Conservation (phyloP, 1,140 invertebrate species). For the Drosophila ironensis region DNA sequence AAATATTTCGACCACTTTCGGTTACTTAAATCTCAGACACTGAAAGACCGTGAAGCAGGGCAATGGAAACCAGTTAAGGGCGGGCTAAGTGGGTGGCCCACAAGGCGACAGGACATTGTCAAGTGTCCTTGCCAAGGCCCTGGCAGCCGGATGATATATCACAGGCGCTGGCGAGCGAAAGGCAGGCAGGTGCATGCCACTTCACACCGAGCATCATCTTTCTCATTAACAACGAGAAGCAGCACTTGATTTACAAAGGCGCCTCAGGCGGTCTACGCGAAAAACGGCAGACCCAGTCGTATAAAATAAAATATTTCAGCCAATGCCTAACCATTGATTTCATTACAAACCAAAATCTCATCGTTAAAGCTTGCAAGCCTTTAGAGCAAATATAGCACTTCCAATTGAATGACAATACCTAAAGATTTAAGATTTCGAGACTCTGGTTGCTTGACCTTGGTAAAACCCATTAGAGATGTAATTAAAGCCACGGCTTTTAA, state of each 20-base stretch:
- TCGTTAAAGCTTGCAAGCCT: no score
- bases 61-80: constrained; percentile 20
- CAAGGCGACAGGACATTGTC: constrained; percentile 14
- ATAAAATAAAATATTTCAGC: no score
- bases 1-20: no score
- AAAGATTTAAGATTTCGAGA: no score
- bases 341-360: no score
- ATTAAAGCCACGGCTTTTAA: no score
- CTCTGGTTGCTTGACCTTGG: no score
- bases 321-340: no score
- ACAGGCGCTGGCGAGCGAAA: constrained; percentile 46
- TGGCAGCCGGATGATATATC: constrained; percentile 52
- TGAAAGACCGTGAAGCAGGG: neutral
- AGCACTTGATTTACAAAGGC: constrained; percentile 61
- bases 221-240: constrained; percentile 30
- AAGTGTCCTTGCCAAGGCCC: constrained; percentile 25
- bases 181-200: constrained; percentile 70
- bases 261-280: constrained; percentile 8
- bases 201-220: constrained; percentile 61
- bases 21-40: no score
- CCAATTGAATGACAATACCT: no score
- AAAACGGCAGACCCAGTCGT: neutral
- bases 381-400: no score
- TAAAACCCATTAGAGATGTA: no score
- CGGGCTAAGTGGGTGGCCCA: neutral